Conservation (phyloP, 2,113 vertebrate species). For the Rhizomys pruinosus region DNA sequence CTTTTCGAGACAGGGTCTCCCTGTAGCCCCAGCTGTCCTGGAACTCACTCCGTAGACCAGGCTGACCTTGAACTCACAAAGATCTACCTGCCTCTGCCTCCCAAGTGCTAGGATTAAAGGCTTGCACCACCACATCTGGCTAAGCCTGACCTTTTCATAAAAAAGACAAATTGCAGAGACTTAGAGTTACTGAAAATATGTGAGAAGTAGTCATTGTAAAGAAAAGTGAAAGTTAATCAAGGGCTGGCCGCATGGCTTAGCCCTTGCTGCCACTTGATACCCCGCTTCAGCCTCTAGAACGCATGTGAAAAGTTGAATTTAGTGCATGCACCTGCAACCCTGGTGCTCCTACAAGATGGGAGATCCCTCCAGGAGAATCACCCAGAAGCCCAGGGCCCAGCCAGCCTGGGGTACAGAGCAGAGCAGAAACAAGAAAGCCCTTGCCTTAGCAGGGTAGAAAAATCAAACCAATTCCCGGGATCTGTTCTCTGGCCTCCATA, state of each 20-base stretch:
- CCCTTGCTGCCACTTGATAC: not conserved
- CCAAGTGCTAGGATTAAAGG: too few species aligned
- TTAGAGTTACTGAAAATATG: not conserved
- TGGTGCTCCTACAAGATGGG: not conserved
- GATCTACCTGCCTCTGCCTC: too few species aligned
- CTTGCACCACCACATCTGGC: too few species aligned
- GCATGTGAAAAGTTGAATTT: not conserved
- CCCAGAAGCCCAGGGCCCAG: not conserved
- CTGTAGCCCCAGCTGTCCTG: too few species aligned
- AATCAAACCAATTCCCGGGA: not conserved
- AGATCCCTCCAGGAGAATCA: not conserved
- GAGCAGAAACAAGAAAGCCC: not conserved
- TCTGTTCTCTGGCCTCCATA: not conserved
- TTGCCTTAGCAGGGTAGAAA: too few species aligned
- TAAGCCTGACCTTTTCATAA: not conserved
- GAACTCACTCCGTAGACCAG: too few species aligned
- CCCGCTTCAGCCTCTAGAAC: not conserved
- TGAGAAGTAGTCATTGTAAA: conserved; percentile 8
- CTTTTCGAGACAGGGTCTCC: too few species aligned
- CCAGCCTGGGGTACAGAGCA: not conserved
- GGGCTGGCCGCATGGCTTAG: not conserved
- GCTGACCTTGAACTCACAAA: too few species aligned
- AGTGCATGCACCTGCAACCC: too few species aligned
- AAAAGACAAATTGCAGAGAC: not conserved
- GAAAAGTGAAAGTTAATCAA: not conserved